phyloP scores from a whole-genome alignment of 2,113 vertebrate species.

The Romanogobio albipinnatus region DNA sequence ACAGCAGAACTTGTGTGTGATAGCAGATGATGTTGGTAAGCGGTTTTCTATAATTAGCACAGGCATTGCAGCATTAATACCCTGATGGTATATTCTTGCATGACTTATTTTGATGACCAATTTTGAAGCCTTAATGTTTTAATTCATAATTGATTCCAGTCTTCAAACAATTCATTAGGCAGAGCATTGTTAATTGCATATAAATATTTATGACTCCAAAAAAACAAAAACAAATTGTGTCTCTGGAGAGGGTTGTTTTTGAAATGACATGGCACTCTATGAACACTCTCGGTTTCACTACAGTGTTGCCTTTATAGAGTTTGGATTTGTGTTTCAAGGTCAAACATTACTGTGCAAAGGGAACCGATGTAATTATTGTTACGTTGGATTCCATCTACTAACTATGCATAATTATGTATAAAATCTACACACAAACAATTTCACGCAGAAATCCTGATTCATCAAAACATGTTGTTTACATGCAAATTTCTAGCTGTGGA shows the following conservation, averaged over 20 bases:
- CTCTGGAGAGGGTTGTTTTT: slow-evolving; percentile 29
- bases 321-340: slow-evolving; percentile 8
- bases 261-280: background rate
- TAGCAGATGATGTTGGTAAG: background rate
- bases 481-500: no score
- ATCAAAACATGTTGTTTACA: no score
- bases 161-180: slow-evolving; percentile 14
- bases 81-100: slow-evolving; percentile 33
- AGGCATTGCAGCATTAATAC: slow-evolving; percentile 13
- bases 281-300: background rate
- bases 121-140: slow-evolving; percentile 11
- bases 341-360: background rate
- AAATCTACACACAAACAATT: no score
- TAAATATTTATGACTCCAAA: slow-evolving; percentile 24
- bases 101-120: background rate
- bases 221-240: slow-evolving; percentile 30
- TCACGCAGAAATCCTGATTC: no score
- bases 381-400: background rate
- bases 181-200: slow-evolving; percentile 24
- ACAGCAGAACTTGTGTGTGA: slow-evolving; percentile 9
- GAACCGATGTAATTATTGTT: background rate
- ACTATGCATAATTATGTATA: no score
- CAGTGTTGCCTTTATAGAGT: background rate
- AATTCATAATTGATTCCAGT: slow-evolving; percentile 14
- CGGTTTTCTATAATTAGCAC: slow-evolving; percentile 17